Percentiles rank a stretch among this genome's conserved stretches.
phyloP scores from a whole-genome alignment of 2,888 invertebrate genomes.

The Andrena minutula region DNA sequence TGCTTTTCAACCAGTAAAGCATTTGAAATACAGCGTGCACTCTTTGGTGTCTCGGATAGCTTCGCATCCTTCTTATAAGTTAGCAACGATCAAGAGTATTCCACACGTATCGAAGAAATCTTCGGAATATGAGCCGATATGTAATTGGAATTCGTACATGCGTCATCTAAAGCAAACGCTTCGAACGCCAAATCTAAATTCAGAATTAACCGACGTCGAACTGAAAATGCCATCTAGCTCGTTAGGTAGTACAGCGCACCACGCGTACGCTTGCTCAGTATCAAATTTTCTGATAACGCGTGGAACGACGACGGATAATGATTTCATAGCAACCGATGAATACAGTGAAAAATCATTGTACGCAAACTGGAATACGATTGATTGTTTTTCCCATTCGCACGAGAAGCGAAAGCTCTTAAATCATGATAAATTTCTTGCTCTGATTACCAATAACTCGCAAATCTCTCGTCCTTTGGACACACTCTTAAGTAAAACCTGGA shows the following conservation, averaged over 20 bases:
- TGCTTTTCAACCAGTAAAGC: slow-evolving; percentile 84
- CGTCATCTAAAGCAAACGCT: slow-evolving; percentile 80
- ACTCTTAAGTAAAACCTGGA: slow-evolving; percentile 85
- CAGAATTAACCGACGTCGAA: slow-evolving; percentile 71
- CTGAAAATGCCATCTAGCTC: slow-evolving; percentile 66
- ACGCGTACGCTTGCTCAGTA: slow-evolving; percentile 72
- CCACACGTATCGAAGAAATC: slow-evolving; percentile 80
- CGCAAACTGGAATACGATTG: slow-evolving; percentile 82
- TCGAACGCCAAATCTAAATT: slow-evolving; percentile 65
- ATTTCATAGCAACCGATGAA: slow-evolving; percentile 73
- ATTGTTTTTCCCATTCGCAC: slow-evolving; percentile 82
- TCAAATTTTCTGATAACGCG: slow-evolving; percentile 85
- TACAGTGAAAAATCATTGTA: slow-evolving; percentile 82
- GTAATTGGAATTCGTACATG: slow-evolving; percentile 82
- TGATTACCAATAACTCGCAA: slow-evolving; percentile 85
- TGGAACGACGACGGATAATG: slow-evolving; percentile 76
- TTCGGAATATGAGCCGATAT: slow-evolving; percentile 80
- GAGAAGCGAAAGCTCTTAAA: slow-evolving; percentile 82
- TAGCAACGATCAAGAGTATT: slow-evolving; percentile 84
- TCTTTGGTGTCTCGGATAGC: slow-evolving; percentile 82
- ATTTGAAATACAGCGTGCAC: slow-evolving; percentile 73
- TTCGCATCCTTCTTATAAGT: slow-evolving; percentile 85
- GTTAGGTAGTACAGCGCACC: slow-evolving; percentile 23
- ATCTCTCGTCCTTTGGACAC: slow-evolving; percentile 82
- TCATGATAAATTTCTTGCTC: slow-evolving; percentile 84